Conservation (phyloP, 2,113 vertebrate species). For the Gadus macrocephalus region DNA sequence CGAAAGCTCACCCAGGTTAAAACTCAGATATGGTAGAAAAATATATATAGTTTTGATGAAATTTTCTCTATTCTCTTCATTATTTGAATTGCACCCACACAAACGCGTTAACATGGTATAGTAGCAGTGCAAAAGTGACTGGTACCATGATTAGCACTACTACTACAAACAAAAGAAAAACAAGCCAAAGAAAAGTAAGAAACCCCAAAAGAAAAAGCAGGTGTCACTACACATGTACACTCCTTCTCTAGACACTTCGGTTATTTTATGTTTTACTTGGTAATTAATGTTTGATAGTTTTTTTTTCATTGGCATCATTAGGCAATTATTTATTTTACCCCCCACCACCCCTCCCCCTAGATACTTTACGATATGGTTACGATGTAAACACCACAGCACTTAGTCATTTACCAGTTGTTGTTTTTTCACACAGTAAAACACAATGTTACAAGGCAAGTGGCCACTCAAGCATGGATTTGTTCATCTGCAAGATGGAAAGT, state of each 20-base stretch:
- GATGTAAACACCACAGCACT: conserved; percentile 77
- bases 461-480: conserved; percentile 75
- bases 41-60: conserved; percentile 78
- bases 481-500: conserved; percentile 42
- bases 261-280: conserved; percentile 61
- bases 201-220: no score
- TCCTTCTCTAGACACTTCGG: conserved; percentile 65
- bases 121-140: conserved; percentile 60
- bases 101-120: conserved; percentile 54
- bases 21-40: conserved; percentile 80
- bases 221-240: conserved; percentile 16
- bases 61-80: conserved; percentile 68
- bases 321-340: conserved; percentile 56
- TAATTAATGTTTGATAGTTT: conserved; percentile 61
- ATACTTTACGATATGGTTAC: conserved; percentile 71
- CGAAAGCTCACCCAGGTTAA: conserved; percentile 62
- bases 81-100: conserved; percentile 70
- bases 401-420: conserved; percentile 66
- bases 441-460: conserved; percentile 76
- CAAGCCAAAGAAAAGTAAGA: conserved; percentile 28
- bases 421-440: conserved; percentile 70
- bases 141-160: conserved; percentile 60
- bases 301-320: conserved; percentile 75
- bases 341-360: conserved; percentile 21
- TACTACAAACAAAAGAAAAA: conserved; percentile 35